Conservation (phyloP, 2,888 invertebrate genomes). For the Phania funesta region DNA sequence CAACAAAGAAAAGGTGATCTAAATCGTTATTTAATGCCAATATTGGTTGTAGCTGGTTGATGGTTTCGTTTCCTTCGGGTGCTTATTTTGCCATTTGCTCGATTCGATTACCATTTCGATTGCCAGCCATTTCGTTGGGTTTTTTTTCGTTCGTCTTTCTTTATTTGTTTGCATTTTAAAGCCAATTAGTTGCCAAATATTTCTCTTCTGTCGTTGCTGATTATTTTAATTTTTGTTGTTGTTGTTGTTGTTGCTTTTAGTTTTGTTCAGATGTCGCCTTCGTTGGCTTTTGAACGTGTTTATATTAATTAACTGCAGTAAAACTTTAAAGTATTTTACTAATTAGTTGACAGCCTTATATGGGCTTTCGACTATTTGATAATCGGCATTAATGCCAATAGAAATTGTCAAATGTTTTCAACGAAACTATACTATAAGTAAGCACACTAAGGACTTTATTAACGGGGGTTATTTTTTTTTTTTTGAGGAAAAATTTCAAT, state of each 20-base stretch:
- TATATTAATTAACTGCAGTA: conserved; percentile 63
- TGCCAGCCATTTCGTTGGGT: neutral
- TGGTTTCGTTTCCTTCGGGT: conserved; percentile 48
- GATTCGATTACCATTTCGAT: neutral
- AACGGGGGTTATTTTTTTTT: too few species aligned
- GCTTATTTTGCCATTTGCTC: conserved; percentile 44
- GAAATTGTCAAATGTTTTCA: conserved; percentile 53
- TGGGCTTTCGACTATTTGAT: conserved; percentile 53
- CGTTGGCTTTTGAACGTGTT: conserved; percentile 60
- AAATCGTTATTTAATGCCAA: conserved; percentile 63
- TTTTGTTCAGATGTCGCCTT: conserved; percentile 30
- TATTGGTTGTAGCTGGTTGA: conserved; percentile 35
- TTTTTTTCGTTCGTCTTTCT: neutral
- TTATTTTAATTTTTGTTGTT: neutral
- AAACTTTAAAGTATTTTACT: conserved; percentile 56
- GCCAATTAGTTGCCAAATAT: conserved; percentile 58
- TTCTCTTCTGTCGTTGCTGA: too few species aligned
- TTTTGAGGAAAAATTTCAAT: too few species aligned
- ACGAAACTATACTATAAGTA: conserved; percentile 22
- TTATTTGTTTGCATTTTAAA: conserved; percentile 48
- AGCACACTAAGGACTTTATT: neutral
- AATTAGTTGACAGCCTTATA: conserved; percentile 67
- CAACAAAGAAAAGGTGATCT: conserved; percentile 43
- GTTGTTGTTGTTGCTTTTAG: conserved; percentile 3
- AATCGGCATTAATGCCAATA: conserved; percentile 55